Conservation (phyloP, 2,113 vertebrate genomes). For the Eonycteris spelaea region DNA sequence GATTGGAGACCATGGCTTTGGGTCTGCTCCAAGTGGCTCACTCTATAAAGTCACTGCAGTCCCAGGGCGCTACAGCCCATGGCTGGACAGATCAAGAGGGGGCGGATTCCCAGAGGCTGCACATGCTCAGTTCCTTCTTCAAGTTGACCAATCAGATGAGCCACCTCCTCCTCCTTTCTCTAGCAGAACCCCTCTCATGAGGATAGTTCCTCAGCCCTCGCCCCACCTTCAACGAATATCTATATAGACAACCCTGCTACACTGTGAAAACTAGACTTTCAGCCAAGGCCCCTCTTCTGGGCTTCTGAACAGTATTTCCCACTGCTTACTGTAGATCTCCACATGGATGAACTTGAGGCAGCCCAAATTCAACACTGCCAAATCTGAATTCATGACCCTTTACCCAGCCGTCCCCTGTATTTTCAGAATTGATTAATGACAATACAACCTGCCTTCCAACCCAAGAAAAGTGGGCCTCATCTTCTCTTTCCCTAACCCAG, state of each 20-base stretch:
- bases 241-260: not conserved
- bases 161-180: not conserved
- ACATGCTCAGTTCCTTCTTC: not conserved
- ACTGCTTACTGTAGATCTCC: not conserved
- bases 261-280: not conserved
- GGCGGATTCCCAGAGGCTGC: too few relatives aligned
- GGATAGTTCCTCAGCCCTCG: too few relatives aligned
- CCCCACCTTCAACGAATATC: not conserved
- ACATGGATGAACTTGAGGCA: not conserved
- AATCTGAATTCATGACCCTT: not conserved
- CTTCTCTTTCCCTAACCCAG: not conserved
- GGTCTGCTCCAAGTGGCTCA: not conserved
- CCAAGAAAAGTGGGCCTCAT: not conserved
- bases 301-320: not conserved
- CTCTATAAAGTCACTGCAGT: not conserved
- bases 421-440: not conserved
- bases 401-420: not conserved
- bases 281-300: not conserved
- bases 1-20: not conserved
- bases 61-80: accelerated
- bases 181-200: not conserved
- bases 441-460: not conserved
- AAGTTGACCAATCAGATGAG: not conserved
- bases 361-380: not conserved
- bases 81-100: not conserved